Conservation (phyloP, 2,888 invertebrate species). For the Nyleta sp. region DNA sequence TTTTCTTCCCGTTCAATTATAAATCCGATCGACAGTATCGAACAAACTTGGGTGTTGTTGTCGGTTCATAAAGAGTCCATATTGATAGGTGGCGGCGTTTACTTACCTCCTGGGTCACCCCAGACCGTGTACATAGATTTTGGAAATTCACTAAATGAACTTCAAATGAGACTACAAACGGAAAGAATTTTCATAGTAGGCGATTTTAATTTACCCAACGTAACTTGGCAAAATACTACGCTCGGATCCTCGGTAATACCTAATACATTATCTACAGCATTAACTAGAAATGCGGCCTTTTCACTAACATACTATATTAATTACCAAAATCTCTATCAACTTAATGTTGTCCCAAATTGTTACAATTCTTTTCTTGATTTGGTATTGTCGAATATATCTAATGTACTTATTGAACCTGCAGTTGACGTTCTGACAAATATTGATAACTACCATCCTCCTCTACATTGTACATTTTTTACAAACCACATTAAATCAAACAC, state of each 20-base stretch:
- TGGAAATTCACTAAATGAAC: neutral
- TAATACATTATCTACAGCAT: neutral
- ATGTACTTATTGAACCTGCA: neutral
- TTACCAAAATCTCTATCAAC: neutral
- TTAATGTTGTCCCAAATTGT: neutral
- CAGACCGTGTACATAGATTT: neutral
- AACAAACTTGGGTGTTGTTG: neutral
- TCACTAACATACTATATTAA: neutral
- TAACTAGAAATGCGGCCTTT: neutral
- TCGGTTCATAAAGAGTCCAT: too few relatives aligned
- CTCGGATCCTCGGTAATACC: neutral
- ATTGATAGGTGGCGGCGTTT: neutral
- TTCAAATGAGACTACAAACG: neutral
- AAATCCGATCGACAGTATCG: neutral
- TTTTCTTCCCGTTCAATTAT: constrained; percentile 5
- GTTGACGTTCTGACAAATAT: neutral
- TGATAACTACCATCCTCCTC: constrained; percentile 3
- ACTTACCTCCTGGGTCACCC: neutral
- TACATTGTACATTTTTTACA: neutral
- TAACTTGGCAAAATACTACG: neutral
- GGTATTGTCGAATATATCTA: neutral
- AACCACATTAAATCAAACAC: too few relatives aligned
- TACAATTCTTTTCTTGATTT: neutral
- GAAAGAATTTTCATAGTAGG: neutral
- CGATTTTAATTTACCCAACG: constrained; percentile 7